Base-by-base conservation (phyloP, 2,888 invertebrate genomes). In the Tribolium freemani region DNA sequence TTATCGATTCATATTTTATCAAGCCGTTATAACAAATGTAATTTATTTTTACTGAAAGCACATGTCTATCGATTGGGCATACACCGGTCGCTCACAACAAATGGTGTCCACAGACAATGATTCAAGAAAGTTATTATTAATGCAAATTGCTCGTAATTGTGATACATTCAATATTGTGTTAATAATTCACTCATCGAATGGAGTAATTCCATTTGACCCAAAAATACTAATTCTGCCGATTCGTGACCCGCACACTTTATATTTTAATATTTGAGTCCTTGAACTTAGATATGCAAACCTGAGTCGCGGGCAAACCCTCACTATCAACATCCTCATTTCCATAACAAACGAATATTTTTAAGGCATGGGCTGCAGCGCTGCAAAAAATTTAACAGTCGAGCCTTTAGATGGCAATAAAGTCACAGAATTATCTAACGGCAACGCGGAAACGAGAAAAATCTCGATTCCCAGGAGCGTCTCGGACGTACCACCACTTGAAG, bases 281-380 rank as follows among this genome's bases (percentile, higher is more conserved):
- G 71, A 71, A 67, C 71, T 67, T 58, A 44, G 38, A 57, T 67
- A 71, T 71, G 71, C 67, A 51, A 71, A 71, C 58, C 31, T 3
- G 48, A 20, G n/a, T 31, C 20, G 48, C 50, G 20, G 44, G 58
- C 69, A 50, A 56, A 57, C 20, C 48, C 45, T 56, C 48, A 63
- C 50, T 31, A 51, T 51, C 51, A 63, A 63, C 51, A 63, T 48
- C 50, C 50, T 46, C 5, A 61, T 61, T 72, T 68, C 68, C 68
- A 68, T 72, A 69, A 57, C 57, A 50, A 48, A 21, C 51, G 57
- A 51, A 69, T 72, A 56, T 69, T 71, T 76, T 69, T 20, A 70
- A 79, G 75, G 60, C 13, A 86, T 86, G 86, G 86, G 85, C 69
- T 86, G 86, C 73, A 85, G 83, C 73, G 85, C 85, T 30, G 82